Evolutionary conservation across 2,113 vertebrate genomes (phyloP), one percentile per base, ranked within the genome.

Genomic region (Lycaon pictus): DNA sequence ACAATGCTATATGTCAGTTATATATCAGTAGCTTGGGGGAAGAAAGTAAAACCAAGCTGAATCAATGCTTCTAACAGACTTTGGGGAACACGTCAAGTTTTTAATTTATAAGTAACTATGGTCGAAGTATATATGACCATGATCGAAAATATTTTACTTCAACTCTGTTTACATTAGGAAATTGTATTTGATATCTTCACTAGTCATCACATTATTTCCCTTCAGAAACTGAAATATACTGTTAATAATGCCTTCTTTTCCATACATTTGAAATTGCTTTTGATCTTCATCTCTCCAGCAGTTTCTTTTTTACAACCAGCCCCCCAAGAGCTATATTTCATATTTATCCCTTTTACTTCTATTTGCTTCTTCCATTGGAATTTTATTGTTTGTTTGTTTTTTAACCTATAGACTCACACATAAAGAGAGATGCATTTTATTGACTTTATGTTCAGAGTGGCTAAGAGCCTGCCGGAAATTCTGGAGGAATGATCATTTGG

Each of bases 311-410:
- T 35, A 88, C 29, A 65, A 20, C 10, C 29, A 93, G 32, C 15
- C n/a, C 65, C 87, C 29, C 22, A 15, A 58, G 56, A 56, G 81
- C 56, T 51, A 1, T 74, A 94, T 85, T 98, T 93, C 53, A 79
- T 60, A 29, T 76, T 83, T 88, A 89, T 77, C 53, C 11, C 7
- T 56, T 85, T 84, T 20, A 37, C 3, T 56, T 88, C 16, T 19
- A 27, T 19, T 69, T 51, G 43, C 43, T 81, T 77, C 55, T 43
- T 90, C 29, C 56, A 58, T 35, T 92, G 71, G 35, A 93, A 74
- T 80, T 91, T 63, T 93, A 84, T 35, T 55, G 23, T 87, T 76
- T 91, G 11, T 84, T 93, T 95, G 48, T 87, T 87, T 90, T 96
- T 92, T 43, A 89, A 88, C 56, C 56, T 93, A 81, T 35, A 29